These are phyloP conservation scores for Caenorhabditis brenneri DNA, from an alignment of 1,140 invertebrate genomes.

Conservation along the genomic window DNA sequence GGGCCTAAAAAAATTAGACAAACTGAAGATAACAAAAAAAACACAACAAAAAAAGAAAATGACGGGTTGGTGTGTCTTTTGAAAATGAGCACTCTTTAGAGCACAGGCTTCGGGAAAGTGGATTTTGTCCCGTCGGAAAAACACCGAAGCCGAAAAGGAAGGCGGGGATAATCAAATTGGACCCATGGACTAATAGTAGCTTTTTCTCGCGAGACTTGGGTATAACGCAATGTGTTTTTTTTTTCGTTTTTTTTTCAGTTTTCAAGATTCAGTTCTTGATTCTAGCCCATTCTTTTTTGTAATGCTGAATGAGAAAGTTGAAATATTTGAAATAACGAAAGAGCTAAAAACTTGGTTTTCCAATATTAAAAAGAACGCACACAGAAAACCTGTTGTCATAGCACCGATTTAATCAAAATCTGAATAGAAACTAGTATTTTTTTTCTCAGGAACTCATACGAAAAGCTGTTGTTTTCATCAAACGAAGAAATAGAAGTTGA, in stretches of 20 bases:
- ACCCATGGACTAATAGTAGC: conserved; percentile 12
- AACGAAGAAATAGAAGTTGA: too few relatives aligned
- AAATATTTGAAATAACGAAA: not conserved
- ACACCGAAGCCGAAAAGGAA: conserved; percentile 2
- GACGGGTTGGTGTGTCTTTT: not conserved
- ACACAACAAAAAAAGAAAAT: not conserved
- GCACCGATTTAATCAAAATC: not conserved
- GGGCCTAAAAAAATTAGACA: not conserved
- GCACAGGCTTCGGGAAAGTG: conserved; percentile 1
- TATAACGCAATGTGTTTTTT: not conserved
- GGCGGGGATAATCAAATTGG: conserved; percentile 37
- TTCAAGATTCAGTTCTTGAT: not conserved
- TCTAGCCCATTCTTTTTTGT: not conserved
- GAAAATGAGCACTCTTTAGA: conserved; percentile 28
- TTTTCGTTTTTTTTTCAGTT: not conserved
- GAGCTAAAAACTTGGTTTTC: not conserved
- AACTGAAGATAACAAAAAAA: not conserved
- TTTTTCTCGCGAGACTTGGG: conserved; percentile 11
- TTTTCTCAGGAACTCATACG: not conserved
- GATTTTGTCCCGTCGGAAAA: not conserved
- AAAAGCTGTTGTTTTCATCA: too few relatives aligned
- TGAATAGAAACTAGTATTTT: not conserved
- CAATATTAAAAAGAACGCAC: not conserved
- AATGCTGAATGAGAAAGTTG: not conserved
- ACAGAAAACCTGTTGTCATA: not conserved